A percentile compares a stretch with the other conserved stretches of the same genome.
These are phyloP conservation scores for Pyrocephalus nanus DNA, from an alignment of 2,797 vertebrate species.

Conservation along the genomic window DNA sequence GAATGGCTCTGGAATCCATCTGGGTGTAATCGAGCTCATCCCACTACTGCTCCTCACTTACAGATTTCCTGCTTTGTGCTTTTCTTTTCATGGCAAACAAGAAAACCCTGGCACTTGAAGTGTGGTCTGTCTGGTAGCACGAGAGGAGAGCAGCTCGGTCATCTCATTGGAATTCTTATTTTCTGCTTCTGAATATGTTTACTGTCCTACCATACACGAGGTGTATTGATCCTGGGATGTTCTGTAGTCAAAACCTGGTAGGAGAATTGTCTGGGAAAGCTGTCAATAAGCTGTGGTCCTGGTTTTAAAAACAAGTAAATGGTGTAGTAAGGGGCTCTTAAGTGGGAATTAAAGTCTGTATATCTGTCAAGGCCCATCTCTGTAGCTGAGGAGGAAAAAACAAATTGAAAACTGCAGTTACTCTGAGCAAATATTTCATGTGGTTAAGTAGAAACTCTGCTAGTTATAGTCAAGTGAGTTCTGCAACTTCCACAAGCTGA, in stretches of 20 bases:
- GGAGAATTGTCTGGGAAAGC: background rate
- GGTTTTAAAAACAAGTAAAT: background rate
- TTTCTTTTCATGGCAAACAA: background rate
- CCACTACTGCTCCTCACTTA: background rate
- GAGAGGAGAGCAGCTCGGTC: background rate
- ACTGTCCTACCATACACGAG: background rate
- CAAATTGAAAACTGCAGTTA: background rate
- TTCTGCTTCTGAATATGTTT: background rate
- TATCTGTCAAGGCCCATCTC: background rate
- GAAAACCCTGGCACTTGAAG: background rate
- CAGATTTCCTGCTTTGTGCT: background rate
- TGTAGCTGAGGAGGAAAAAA: background rate
- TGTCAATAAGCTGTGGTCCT: background rate
- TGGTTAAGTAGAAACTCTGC: background rate
- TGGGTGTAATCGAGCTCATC: background rate
- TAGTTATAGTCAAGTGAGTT: background rate
- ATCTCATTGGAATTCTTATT: background rate
- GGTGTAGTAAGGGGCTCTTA: background rate
- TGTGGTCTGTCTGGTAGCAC: background rate
- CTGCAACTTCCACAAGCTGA: background rate
- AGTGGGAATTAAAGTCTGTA: background rate
- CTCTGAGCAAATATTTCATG: background rate
- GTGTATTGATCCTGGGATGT: background rate
- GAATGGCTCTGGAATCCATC: background rate
- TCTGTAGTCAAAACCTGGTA: background rate